Evolutionary conservation across 2,797 vertebrate species (phyloP).

Genomic region (Lutjanus argentimaculatus): DNA sequence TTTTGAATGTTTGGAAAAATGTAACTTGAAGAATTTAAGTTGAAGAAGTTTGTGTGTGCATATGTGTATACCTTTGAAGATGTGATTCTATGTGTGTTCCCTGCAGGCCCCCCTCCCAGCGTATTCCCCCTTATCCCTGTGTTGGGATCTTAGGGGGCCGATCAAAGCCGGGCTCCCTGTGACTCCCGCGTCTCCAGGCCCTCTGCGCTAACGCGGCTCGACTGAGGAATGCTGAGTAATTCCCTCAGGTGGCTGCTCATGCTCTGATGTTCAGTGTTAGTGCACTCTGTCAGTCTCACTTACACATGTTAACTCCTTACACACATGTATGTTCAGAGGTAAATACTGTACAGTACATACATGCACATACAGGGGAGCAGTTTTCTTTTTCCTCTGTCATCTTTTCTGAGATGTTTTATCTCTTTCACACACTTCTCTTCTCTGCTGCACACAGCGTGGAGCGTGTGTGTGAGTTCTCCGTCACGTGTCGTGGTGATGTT

Average conservation of each 20-base stretch:
- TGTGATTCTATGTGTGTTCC: constrained; percentile 27
- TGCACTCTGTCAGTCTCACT: constrained; percentile 30
- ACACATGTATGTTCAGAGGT: neutral
- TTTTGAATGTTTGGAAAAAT: constrained; percentile 61
- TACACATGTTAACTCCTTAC: constrained; percentile 14
- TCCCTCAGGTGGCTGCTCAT: constrained; percentile 65
- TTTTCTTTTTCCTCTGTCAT: neutral
- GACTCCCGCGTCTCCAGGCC: constrained; percentile 47
- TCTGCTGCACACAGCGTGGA: neutral
- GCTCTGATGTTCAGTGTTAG: constrained; percentile 56
- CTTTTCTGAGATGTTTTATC: neutral
- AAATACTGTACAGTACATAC: constrained; percentile 13
- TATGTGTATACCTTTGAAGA: neutral
- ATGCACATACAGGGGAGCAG: neutral
- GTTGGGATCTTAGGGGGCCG: constrained; percentile 44
- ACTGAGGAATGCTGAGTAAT: constrained; percentile 71
- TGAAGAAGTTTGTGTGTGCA: constrained; percentile 37
- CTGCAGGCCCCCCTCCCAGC: constrained; percentile 45
- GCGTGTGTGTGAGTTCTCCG: constrained; percentile 14
- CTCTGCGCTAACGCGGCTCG: constrained; percentile 26
- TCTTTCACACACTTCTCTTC: neutral
- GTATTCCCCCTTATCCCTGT: constrained; percentile 46
- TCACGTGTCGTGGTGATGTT: constrained; percentile 50
- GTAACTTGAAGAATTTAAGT: constrained; percentile 8
- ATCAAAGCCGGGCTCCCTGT: constrained; percentile 66